phyloP scores from a whole-genome alignment of 2,888 invertebrate species.

The Hirtodrosophila duncani region DNA sequence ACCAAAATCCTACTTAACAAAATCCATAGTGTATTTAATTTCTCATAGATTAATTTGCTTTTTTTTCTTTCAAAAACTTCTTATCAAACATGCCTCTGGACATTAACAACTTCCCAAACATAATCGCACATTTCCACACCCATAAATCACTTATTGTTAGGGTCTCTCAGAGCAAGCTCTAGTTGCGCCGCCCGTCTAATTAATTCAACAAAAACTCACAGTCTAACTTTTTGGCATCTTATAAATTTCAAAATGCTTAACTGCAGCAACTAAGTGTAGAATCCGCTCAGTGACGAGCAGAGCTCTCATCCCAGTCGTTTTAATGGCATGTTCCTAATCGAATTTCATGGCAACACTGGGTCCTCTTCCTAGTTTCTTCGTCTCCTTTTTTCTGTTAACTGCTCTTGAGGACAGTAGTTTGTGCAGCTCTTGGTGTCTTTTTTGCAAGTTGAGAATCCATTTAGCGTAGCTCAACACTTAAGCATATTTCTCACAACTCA shows the following conservation, averaged over 20 bases:
- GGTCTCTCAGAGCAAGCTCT: neutral
- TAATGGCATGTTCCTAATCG: slow-evolving; percentile 69
- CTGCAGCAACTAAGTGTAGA: too few relatives aligned
- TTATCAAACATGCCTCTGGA: too few relatives aligned
- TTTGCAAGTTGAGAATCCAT: slow-evolving; percentile 57
- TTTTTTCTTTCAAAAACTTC: too few relatives aligned
- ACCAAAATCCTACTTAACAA: too few relatives aligned
- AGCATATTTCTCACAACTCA: slow-evolving; percentile 45
- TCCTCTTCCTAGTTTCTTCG: slow-evolving; percentile 20
- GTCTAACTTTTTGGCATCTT: slow-evolving; percentile 69
- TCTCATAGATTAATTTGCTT: too few relatives aligned
- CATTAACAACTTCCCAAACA: too few relatives aligned
- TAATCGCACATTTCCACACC: too few relatives aligned
- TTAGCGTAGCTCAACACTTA: slow-evolving; percentile 69
- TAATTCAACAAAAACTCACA: slow-evolving; percentile 63
- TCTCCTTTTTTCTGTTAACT: slow-evolving; percentile 31
- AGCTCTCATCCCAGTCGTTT: slow-evolving; percentile 30
- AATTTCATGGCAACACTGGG: slow-evolving; percentile 58
- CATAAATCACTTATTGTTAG: slow-evolving; percentile 60
- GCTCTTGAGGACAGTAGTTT: slow-evolving; percentile 56
- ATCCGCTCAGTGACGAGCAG: too few relatives aligned
- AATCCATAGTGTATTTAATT: too few relatives aligned
- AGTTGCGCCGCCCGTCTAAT: slow-evolving; percentile 44
- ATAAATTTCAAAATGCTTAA: slow-evolving; percentile 69
- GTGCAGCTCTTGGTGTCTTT: slow-evolving; percentile 39